Evolutionary conservation across 2,888 invertebrate genomes (phyloP).

Genomic region (Cataglyphis altisquamis): DNA sequence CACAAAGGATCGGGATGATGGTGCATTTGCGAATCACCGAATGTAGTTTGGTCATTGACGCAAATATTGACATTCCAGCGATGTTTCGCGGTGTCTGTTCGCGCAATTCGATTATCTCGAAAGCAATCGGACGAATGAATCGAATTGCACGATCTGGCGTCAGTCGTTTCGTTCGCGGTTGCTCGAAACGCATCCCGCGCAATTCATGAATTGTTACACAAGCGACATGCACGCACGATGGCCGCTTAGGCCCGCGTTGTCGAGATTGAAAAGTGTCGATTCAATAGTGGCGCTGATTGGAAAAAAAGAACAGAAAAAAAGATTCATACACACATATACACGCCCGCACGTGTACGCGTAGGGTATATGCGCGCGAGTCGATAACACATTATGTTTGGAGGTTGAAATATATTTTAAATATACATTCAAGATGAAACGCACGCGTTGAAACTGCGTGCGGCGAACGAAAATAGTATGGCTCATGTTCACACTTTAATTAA

Average conservation of each 20-base stretch:
- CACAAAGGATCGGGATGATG: slow-evolving; percentile 30
- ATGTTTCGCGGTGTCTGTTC: slow-evolving; percentile 61
- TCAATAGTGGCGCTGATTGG: slow-evolving; percentile 38
- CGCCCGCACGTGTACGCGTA: neutral
- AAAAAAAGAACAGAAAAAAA: neutral
- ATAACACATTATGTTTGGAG: neutral
- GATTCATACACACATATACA: too few relatives aligned
- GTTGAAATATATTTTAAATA: slow-evolving; percentile 19
- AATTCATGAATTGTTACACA: slow-evolving; percentile 32
- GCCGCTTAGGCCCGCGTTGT: slow-evolving; percentile 6
- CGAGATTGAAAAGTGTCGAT: slow-evolving; percentile 36
- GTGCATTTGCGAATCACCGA: slow-evolving; percentile 45
- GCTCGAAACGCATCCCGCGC: slow-evolving; percentile 30
- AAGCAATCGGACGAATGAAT: slow-evolving; percentile 70
- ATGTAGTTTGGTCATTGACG: slow-evolving; percentile 63
- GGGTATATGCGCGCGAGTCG: neutral
- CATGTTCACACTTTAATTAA: slow-evolving; percentile 35
- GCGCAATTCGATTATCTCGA: slow-evolving; percentile 61
- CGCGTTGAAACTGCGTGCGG: neutral
- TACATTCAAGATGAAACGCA: neutral
- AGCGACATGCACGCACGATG: slow-evolving; percentile 17
- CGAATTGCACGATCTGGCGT: slow-evolving; percentile 64
- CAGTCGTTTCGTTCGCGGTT: slow-evolving; percentile 9
- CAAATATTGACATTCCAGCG: slow-evolving; percentile 70
- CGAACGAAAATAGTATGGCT: slow-evolving; percentile 24